Evolutionary conservation across 2,797 vertebrate species (phyloP), one percentile per base, ranked within the genome.

Genomic region (Sebastes cheni): DNA sequence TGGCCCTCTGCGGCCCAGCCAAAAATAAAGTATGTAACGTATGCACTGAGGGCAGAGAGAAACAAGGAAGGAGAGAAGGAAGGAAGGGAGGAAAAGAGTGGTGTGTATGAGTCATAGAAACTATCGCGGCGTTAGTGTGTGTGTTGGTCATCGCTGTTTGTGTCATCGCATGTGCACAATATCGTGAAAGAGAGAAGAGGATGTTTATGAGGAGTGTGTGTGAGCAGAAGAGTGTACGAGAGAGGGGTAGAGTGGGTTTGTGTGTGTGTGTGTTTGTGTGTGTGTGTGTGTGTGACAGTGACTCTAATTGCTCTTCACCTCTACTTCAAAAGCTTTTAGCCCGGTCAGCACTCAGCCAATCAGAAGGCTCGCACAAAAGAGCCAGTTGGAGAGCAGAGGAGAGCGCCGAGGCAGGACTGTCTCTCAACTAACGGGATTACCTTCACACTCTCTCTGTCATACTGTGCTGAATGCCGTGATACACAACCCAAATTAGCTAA

Each of bases 251-350:
- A 6, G 42, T 32, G 36, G 29, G 72, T 77, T 69, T 56, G 65
- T 46, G 52, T 55, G 39, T 42, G 39, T 42, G 13, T 42, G 13
- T 55, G 61, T 32, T 1, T 32, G 39, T 42, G 39, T 42, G 14
- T 42, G 13, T 55, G 64, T 66, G 56, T 50, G 62, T 73, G 73
- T 84, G 67, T 83, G 92, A 91, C 88, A 93, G 89, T 68, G 89
- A 89, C 88, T 90, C 77, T 93, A 95, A 94, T 93, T 94, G 91
- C 91, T 93, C 93, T 93, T 94, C 93, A 95, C 92, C 93, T 95
- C 89, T 90, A 88, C 93, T 95, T 95, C 90, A 92, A 92, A 93
- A 93, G 91, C 93, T 94, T 94, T 93, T 91, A 93, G 91, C 89
- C 82, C 75, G 85, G 91, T 94, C 94, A 95, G 93, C 92, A 95